A percentile compares a stretch with the other conserved stretches of the same genome.
phyloP scores from a whole-genome alignment of 92 coral and sea anemone genomes.

The Hydrozoanthus gracilis region DNA sequence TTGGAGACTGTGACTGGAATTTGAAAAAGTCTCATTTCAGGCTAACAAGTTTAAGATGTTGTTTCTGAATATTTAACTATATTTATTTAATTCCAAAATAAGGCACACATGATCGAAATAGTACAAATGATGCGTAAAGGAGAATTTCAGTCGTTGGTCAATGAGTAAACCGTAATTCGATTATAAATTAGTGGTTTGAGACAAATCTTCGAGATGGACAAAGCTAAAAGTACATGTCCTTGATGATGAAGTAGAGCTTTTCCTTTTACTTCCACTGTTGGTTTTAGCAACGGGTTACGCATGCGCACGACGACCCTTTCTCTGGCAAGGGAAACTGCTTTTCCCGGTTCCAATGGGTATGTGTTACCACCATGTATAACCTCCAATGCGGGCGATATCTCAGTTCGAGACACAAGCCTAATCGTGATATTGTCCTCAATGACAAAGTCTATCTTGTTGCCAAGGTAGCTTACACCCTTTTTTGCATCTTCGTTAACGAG shows the following conservation, averaged over 20 bases:
- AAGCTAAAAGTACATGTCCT: slow-evolving; percentile 4
- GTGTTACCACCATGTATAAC: slow-evolving; percentile 34
- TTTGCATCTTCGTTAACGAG: slow-evolving; percentile 64
- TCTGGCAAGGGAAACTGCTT: slow-evolving; percentile 49
- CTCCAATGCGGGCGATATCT: slow-evolving; percentile 69
- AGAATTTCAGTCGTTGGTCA: too few relatives aligned
- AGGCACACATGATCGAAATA: too few relatives aligned
- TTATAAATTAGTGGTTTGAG: too few relatives aligned
- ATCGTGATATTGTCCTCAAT: slow-evolving; percentile 52
- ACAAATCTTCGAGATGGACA: too few relatives aligned
- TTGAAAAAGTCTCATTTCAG: too few relatives aligned
- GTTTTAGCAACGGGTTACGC: slow-evolving; percentile 45
- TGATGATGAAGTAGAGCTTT: slow-evolving; percentile 33
- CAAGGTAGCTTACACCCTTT: slow-evolving; percentile 68
- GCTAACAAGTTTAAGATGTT: too few relatives aligned
- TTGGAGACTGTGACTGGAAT: too few relatives aligned
- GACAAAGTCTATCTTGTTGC: slow-evolving; percentile 64
- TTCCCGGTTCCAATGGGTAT: slow-evolving; percentile 53
- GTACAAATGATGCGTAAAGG: too few relatives aligned
- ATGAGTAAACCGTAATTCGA: too few relatives aligned
- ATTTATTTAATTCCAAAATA: too few relatives aligned
- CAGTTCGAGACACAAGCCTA: slow-evolving; percentile 55
- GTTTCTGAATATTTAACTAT: too few relatives aligned
- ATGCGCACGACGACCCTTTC: slow-evolving; percentile 68
- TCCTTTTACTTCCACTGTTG: slow-evolving; percentile 5